Evolutionary conservation across 1,140 invertebrate genomes (phyloP), one percentile per base, ranked within the genome.

Genomic region (Panagrolaimus sp.): DNA sequence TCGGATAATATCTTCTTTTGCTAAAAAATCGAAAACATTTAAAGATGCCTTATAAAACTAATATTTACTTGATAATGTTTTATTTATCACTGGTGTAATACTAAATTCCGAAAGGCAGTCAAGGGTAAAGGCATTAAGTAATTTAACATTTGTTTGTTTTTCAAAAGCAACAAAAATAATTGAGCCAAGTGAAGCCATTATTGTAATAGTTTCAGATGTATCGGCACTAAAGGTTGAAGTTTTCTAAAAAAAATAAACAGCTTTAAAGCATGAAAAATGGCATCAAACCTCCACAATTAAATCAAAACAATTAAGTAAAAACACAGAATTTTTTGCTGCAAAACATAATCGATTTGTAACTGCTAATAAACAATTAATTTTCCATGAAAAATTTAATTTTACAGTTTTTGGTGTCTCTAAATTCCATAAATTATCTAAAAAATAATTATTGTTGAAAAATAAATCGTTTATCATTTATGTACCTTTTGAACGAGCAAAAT

Each of bases 1-100:
- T 15, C 93, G 87, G 72, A 88, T 86, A 77, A 98, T 97, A 84
- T 97, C 93, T 87, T 98, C 94, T 85, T 92, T 94, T 84, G 91
- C 93, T 91, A 85, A 72, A 24, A 63, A 69, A n/a, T 24, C 1
- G 10, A 38, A 21, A 55, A 55, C 21, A 12, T n/a, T 10, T 24
- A 28, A 86, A 72, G 48, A 52, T 0, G 76, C 10, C 14, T 2
- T 9, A 32, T 32, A 8, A 5, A 5, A 21, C 28, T 43, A 47
- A 28, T 21, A 87, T 88, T 87, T 87, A 93, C 92, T 90, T 83
- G 91, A 89, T 75, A 97, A 87, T 90, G 96, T 96, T 86, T 93
- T 94, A 46, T 90, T 91, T 58, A 96, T 93, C 67, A 91, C 89
- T 17, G 91, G 90, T 2, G 91, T 90, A 28, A 96, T 89, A 83